Evolutionary conservation across 2,888 invertebrate species (phyloP).

Genomic region (Chymomyza fuscimana): DNA sequence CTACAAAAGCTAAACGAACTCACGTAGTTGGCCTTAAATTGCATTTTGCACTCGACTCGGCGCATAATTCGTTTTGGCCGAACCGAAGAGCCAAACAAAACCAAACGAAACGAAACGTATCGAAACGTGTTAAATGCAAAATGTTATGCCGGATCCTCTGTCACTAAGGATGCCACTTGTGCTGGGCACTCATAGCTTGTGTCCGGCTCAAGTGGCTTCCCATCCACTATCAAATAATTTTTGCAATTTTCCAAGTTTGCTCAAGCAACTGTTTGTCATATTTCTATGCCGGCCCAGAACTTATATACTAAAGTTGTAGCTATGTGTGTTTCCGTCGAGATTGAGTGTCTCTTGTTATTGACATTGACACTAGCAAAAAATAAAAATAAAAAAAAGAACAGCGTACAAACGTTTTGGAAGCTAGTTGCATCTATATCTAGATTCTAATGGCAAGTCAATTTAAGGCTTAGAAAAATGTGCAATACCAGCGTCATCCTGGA

Average conservation of each 20-base stretch:
- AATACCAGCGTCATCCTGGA: slow-evolving; percentile 28
- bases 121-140: slow-evolving; percentile 70
- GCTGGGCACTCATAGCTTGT: neutral
- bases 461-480: slow-evolving; percentile 38
- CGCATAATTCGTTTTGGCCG: slow-evolving; percentile 57
- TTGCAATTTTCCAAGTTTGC: neutral
- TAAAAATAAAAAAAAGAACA: neutral
- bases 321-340: neutral
- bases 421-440: neutral
- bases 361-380: slow-evolving; percentile 43
- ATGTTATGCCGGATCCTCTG: slow-evolving; percentile 6
- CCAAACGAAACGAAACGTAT: slow-evolving; percentile 15
- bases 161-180: slow-evolving; percentile 28
- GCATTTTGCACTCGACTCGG: slow-evolving; percentile 69
- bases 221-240: slow-evolving; percentile 10
- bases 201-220: slow-evolving; percentile 4
- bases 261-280: slow-evolving; percentile 46
- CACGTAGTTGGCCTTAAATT: slow-evolving; percentile 63
- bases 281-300: slow-evolving; percentile 25
- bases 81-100: too few species aligned
- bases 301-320: slow-evolving; percentile 5
- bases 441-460: slow-evolving; percentile 45
- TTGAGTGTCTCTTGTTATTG: slow-evolving; percentile 36
- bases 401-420: neutral
- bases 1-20: slow-evolving; percentile 61